Evolutionary conservation across 2,888 invertebrate genomes (phyloP), one percentile per base, ranked within the genome.

Genomic region (Vannuccia rotundouncinata): DNA sequence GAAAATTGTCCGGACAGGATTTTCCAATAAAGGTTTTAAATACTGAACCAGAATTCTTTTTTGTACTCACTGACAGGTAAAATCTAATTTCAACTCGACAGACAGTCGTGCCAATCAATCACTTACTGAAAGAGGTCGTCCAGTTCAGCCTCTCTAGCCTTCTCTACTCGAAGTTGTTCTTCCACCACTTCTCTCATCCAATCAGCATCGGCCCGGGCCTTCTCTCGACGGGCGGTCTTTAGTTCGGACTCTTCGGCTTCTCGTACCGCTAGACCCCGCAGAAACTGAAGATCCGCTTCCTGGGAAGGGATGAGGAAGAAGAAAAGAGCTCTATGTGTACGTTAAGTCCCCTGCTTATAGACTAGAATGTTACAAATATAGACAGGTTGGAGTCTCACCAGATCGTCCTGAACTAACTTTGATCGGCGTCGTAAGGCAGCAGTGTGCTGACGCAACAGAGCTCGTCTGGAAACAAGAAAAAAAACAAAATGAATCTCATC

Each of bases 111-210:
- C n/a, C n/a, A n/a, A n/a, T n/a, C n/a, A n/a, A n/a, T n/a, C n/a
- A 13, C 59, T 27, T n/a, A 30, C 31, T 78, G 60, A 22, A 78
- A 28, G 10, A 66, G 25, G 22, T 59, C 74, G 78, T 88, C 88
- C 59, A 88, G 83, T 80, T 88, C 88, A 27, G 87, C 87, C 82
- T 88, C 88, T 82, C 88, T 83, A 29, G 85, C 84, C 82, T 87
- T 87, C 82, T 88, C 88, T 59, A 87, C 80, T 59, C 84, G 82
- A 28, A 88, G 82, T 83, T 88, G 88, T 29, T 88, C 87, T 80
- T 87, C 86, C n/a, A 88, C 85, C 28, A 86, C 86, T 84, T 86
- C 84, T 82, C 85, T 86, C 88, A 88, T 88, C 87, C 87, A 87
- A 0, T 84, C 83, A 17, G 87, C 87, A 83, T 88, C 88, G 28